Conservation (phyloP, 2,113 vertebrate species). For the Boleophthalmus pectinirostris region DNA sequence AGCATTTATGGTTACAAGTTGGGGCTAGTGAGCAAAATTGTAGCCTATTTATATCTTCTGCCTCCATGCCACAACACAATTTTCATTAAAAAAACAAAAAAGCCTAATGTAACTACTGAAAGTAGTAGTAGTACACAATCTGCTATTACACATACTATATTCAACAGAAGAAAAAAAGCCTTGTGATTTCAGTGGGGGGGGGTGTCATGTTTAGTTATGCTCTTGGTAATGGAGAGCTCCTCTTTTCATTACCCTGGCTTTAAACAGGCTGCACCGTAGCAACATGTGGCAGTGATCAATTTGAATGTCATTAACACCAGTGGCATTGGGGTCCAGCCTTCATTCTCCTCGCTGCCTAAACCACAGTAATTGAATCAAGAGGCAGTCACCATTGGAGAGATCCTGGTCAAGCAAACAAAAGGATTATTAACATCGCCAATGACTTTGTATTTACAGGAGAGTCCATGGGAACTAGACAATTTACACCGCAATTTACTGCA, state of each 20-base stretch:
- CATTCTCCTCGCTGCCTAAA: slow-evolving; percentile 66
- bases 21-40: too few relatives aligned
- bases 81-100: too few relatives aligned
- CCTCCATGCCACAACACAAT: too few relatives aligned
- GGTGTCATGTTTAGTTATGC: slow-evolving; percentile 74
- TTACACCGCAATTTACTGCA: slow-evolving; percentile 68
- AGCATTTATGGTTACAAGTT: too few relatives aligned
- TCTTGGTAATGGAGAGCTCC: slow-evolving; percentile 65
- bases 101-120: too few relatives aligned
- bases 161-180: background rate
- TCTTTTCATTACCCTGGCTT: slow-evolving; percentile 73
- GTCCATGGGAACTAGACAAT: slow-evolving; percentile 58
- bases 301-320: slow-evolving; percentile 76
- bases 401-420: slow-evolving; percentile 76
- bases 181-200: slow-evolving; percentile 51
- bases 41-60: too few relatives aligned
- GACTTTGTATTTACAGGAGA: slow-evolving; percentile 74
- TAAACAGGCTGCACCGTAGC: slow-evolving; percentile 57
- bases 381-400: slow-evolving; percentile 52
- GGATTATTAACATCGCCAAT: slow-evolving; percentile 72
- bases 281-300: slow-evolving; percentile 75
- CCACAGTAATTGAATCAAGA: slow-evolving; percentile 73
- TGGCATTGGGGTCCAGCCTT: slow-evolving; percentile 60
- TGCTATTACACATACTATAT: background rate
- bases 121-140: background rate